Conservation (phyloP, 2,888 invertebrate species). For the Monopis laevigella region DNA sequence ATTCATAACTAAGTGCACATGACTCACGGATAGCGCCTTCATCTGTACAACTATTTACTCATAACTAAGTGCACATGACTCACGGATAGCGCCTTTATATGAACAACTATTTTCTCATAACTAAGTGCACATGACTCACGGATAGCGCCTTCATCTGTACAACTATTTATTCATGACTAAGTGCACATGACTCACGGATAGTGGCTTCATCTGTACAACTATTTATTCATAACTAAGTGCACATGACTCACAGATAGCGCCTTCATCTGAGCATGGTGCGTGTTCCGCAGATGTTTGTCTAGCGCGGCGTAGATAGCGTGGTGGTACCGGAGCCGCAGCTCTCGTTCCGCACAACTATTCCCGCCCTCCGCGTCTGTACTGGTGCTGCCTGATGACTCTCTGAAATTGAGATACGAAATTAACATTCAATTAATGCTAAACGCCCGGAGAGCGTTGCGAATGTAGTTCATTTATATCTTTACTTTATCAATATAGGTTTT, state of each 20-base stretch:
- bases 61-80: too few species aligned
- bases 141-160: too few species aligned
- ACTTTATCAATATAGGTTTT: too few species aligned
- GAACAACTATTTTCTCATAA: too few species aligned
- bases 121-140: too few species aligned
- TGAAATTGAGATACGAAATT: not conserved
- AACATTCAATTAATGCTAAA: not conserved
- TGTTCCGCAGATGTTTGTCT: constrained; percentile 81
- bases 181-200: too few species aligned
- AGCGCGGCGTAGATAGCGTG: constrained; percentile 78
- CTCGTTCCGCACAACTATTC: constrained; percentile 31
- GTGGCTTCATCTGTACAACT: too few species aligned
- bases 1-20: too few species aligned
- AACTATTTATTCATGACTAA: too few species aligned
- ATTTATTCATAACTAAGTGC: not conserved
- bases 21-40: too few species aligned
- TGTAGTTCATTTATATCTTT: constrained; percentile 21
- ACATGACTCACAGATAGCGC: constrained; percentile 63
- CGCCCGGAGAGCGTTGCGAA: constrained; percentile 24
- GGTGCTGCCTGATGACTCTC: not conserved
- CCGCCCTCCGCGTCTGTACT: constrained; percentile 23
- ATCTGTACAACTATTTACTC: too few species aligned
- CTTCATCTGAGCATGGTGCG: constrained; percentile 85
- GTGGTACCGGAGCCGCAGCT: constrained; percentile 84
- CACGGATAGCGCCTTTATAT: too few species aligned